phyloP scores from a whole-genome alignment of 2,888 invertebrate genomes.

The Ceraclea dissimilis region DNA sequence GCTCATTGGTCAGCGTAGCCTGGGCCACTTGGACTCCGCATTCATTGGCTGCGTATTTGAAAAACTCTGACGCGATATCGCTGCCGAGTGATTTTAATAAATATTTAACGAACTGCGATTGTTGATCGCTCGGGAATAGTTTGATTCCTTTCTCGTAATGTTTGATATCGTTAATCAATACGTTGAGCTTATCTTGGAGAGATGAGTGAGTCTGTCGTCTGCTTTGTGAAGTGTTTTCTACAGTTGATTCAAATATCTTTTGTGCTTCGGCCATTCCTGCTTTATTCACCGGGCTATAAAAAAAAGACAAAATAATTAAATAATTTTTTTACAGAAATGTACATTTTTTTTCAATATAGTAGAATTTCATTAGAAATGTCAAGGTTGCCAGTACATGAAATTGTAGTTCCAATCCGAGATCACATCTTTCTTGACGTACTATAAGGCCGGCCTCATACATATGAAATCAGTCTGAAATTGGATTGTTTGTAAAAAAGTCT shows the following conservation, averaged over 20 bases:
- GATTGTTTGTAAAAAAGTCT: no score
- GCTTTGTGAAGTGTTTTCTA: conserved; percentile 61
- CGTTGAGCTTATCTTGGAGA: conserved; percentile 75
- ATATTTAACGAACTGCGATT: conserved; percentile 69
- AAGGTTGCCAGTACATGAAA: no score
- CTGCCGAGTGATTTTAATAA: conserved; percentile 75
- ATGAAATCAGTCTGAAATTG: no score
- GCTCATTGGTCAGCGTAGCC: conserved; percentile 56
- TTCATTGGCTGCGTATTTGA: conserved; percentile 71
- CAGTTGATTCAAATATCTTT: conserved; percentile 63
- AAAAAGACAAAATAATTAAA: no score
- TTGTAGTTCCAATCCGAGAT: no score
- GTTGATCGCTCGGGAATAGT: conserved; percentile 52
- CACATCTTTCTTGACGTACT: no score
- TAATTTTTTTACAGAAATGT: background rate
- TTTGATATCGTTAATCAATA: conserved; percentile 64
- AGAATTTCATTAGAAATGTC: no score
- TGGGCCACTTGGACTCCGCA: conserved; percentile 55
- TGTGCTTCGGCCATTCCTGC: conserved; percentile 60
- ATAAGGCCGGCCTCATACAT: no score
- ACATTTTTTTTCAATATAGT: background rate
- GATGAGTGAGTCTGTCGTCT: conserved; percentile 73
- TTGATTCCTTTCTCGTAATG: conserved; percentile 75
- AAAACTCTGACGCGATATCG: conserved; percentile 72
- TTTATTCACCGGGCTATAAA: conserved; percentile 57